A percentile compares a stretch with the other conserved stretches of the same genome.
These are phyloP conservation scores for Drosophila falleni DNA, from an alignment of 2,888 invertebrate genomes.

Conservation along the genomic window DNA sequence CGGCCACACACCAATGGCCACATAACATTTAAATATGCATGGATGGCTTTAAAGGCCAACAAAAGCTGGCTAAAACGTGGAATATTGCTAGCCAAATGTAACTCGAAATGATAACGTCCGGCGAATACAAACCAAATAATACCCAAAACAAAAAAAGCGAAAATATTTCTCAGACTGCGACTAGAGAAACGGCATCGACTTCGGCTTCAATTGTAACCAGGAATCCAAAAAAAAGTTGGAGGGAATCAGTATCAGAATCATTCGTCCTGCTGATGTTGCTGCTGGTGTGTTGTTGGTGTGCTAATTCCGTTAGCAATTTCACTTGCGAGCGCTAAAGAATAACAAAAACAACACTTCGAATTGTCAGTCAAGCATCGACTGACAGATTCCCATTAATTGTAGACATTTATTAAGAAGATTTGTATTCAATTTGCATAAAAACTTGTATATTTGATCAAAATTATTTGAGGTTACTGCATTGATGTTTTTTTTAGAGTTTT, in stretches of 20 bases:
- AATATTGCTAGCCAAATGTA: constrained; percentile 33
- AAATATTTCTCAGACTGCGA: constrained; percentile 9
- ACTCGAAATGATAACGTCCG: constrained; percentile 34
- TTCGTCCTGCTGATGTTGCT: constrained; percentile 20
- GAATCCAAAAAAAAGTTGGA: constrained; percentile 4
- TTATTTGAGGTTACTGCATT: no score
- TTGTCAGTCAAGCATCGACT: not conserved
- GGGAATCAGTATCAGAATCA: constrained; percentile 47
- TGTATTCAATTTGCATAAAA: not conserved
- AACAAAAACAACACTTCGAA: constrained; percentile 28
- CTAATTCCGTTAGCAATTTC: constrained; percentile 78
- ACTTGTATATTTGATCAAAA: no score
- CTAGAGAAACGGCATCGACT: constrained; percentile 24
- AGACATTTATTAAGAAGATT: not conserved
- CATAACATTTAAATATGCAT: constrained; percentile 76
- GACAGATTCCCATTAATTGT: not conserved
- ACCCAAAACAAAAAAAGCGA: constrained; percentile 42
- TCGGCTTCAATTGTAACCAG: constrained; percentile 15
- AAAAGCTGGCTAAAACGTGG: constrained; percentile 25
- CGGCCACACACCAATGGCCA: constrained; percentile 58
- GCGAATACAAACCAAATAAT: constrained; percentile 57
- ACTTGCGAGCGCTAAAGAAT: constrained; percentile 46
- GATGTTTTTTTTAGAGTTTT: no score
- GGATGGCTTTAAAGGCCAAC: constrained; percentile 58
- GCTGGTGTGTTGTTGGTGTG: constrained; percentile 51